A percentile compares a stretch with the other conserved stretches of the same genome.
Conservation (phyloP, 37 sponge, comb jelly and placozoan species). For the Crambe crambe region DNA sequence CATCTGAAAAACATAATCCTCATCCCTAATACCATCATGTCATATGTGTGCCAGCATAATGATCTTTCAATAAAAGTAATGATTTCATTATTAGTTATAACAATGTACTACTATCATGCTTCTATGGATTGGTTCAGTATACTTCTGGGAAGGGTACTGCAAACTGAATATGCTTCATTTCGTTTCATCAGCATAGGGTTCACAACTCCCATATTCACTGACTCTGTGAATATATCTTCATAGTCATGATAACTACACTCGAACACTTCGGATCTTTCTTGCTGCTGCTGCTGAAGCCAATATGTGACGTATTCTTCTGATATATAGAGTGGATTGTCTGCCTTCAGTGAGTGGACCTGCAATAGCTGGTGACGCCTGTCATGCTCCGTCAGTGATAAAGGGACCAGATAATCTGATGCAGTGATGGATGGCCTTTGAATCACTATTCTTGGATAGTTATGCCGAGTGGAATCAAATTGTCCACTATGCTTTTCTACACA, state of each 20-base stretch:
- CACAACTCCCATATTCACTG: background rate
- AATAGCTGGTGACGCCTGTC: background rate
- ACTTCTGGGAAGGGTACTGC: background rate
- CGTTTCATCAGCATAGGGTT: slow-evolving; percentile 6
- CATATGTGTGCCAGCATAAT: too few relatives aligned
- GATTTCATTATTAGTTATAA: too few relatives aligned
- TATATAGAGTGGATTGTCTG: background rate
- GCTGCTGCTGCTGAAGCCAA: slow-evolving; percentile 7
- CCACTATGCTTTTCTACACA: too few relatives aligned
- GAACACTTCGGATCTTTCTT: background rate
- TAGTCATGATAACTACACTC: slow-evolving; percentile 27
- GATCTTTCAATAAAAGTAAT: too few relatives aligned
- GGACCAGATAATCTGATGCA: slow-evolving; percentile 38
- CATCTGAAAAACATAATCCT: too few relatives aligned
- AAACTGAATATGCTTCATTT: slow-evolving; percentile 14
- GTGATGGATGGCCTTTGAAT: background rate
- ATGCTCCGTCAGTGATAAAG: background rate
- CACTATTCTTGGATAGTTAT: background rate
- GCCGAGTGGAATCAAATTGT: too few relatives aligned
- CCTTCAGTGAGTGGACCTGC: background rate
- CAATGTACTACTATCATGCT: too few relatives aligned
- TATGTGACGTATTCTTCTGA: background rate
- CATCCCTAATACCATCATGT: too few relatives aligned
- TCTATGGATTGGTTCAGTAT: too few relatives aligned
- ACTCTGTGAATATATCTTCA: background rate